Evolutionary conservation across 2,888 invertebrate genomes (phyloP).

Genomic region (Aricia artaxerxes): DNA sequence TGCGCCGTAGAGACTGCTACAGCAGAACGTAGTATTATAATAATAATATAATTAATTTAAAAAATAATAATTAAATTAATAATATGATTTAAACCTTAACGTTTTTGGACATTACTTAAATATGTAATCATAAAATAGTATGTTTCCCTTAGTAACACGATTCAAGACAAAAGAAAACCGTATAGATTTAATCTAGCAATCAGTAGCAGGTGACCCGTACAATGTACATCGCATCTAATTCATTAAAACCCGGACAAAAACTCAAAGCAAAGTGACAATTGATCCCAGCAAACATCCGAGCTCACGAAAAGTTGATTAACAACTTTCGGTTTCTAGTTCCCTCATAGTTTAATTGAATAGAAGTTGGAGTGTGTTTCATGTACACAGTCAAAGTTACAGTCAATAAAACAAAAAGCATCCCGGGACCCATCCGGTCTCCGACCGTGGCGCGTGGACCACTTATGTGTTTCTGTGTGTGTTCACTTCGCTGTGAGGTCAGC

Average conservation of each 20-base stretch:
- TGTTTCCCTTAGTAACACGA: too few species aligned
- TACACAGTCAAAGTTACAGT: slow-evolving; percentile 27
- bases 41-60: too few species aligned
- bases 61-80: too few species aligned
- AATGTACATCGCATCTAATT: neutral
- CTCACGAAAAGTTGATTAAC: slow-evolving; percentile 4
- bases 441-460: neutral
- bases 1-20: too few species aligned
- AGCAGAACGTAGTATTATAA: too few species aligned
- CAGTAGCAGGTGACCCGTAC: neutral
- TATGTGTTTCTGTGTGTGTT: neutral
- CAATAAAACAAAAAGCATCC: slow-evolving; percentile 29
- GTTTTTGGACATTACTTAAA: too few species aligned
- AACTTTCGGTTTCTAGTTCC: slow-evolving; percentile 15
- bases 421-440: neutral
- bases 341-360: slow-evolving; percentile 26
- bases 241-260: neutral
- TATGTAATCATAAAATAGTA: too few species aligned
- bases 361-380: neutral
- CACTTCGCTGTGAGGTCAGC: neutral
- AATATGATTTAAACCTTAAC: too few species aligned
- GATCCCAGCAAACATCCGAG: neutral
- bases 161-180: too few species aligned
- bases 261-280: slow-evolving; percentile 7
- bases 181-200: neutral